Base-by-base conservation (phyloP, 2,113 vertebrate species). In the Odocoileus virginianus region DNA sequence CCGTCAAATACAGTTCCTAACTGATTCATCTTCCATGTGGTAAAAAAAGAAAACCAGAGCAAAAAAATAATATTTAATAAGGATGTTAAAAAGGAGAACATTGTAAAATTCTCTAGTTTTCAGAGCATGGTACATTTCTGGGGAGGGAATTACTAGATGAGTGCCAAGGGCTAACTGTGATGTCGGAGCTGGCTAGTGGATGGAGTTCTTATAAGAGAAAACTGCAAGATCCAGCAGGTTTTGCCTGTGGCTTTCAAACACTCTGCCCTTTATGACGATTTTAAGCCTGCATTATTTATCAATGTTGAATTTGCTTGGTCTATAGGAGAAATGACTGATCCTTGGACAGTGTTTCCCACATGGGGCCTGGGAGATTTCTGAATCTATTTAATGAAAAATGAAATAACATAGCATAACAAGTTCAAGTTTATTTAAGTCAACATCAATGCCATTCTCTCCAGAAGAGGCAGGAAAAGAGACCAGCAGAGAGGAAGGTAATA, bases 401-500 rank as follows among this genome's bases (percentile, higher is more conserved):
- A 96, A 95, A 96, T 55, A 43, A 95, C 58, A 95, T 36, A 40
- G 7, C 40, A 45, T 91, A 76, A 83, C 40, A 60, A 96, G 87
- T 94, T 88, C 84, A 92, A 97, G 67, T 86, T 93, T 60, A 88
- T 83, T 89, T 55, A 78, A 71, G 61, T 83, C 86, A 78, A 83
- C 82, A 95, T 98, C 60, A 95, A 90, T 67, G 86, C 78, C 52
- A 60, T 54, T 57, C 92, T 83, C 96, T 96, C 58, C 55, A 92
- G 78, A 96, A 94, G 88, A 89, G 90, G 45, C 81, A 96, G 76
- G 74, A 95, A 97, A 87, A 93, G 57, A 94, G 50, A 54, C 89
- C 97, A 93, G 74, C 95, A 96, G 92, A 98, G 95, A 93, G 11
- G 90, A 97, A 79, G n/a, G 21, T 52, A 76, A 95, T 85, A 87